These are phyloP conservation scores for Siderastrea radians DNA, from an alignment of 92 coral and sea anemone genomes.

Conservation along the genomic window DNA sequence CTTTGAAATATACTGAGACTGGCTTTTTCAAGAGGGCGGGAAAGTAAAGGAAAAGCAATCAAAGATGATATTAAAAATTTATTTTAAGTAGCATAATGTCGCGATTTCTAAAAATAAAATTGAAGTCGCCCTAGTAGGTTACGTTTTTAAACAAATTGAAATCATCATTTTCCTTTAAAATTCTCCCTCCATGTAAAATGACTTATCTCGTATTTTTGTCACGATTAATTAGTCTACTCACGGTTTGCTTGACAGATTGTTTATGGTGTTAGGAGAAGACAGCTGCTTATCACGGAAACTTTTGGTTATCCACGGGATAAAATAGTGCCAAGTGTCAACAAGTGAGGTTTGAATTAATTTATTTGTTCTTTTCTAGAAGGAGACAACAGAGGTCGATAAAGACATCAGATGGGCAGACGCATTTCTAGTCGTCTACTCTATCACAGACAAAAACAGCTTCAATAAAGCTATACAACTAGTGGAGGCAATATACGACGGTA, in stretches of 20 bases:
- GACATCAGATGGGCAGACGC: conserved; percentile 98
- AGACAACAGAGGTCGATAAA: conserved; percentile 62
- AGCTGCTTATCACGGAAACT: no score
- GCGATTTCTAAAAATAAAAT: not conserved
- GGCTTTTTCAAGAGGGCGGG: not conserved
- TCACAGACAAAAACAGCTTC: conserved; percentile 97
- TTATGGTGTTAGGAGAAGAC: no score
- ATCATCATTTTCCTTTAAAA: no score
- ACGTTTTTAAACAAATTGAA: no score
- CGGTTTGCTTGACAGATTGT: no score
- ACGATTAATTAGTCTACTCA: no score
- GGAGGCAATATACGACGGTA: conserved; percentile 89
- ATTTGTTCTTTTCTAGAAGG: conserved; percentile 28
- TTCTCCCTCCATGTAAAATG: no score
- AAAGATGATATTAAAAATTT: not conserved
- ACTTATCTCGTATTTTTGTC: no score
- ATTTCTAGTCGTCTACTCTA: conserved; percentile 95
- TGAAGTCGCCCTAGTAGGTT: not conserved
- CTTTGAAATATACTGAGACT: not conserved
- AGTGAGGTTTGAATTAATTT: not conserved
- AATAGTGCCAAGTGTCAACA: no score
- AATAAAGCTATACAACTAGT: conserved; percentile 91
- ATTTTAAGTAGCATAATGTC: not conserved
- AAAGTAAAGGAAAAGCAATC: not conserved
- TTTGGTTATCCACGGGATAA: no score